Conservation (phyloP, 1,140 invertebrate genomes). For the Drosophila yakuba region DNA sequence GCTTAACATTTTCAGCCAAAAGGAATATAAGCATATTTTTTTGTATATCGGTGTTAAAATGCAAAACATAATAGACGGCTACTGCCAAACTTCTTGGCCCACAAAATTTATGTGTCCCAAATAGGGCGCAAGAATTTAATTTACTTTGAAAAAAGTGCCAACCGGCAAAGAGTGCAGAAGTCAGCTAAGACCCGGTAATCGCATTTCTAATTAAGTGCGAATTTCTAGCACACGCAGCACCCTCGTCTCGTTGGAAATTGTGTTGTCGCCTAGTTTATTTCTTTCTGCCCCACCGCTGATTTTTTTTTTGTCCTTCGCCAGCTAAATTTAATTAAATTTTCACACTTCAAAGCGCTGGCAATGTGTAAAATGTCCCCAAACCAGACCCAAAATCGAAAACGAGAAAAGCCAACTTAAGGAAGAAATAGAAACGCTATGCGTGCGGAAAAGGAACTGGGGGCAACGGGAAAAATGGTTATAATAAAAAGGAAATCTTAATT, state of each 20-base stretch:
- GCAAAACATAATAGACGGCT: neutral
- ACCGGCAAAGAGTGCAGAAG: conserved; percentile 53
- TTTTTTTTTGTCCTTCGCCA: conserved; percentile 57
- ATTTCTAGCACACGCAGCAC: conserved; percentile 51
- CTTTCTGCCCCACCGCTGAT: conserved; percentile 22
- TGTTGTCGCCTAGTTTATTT: conserved; percentile 79
- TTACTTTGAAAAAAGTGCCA: conserved; percentile 68
- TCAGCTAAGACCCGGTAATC: conserved; percentile 73
- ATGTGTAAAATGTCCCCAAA: conserved; percentile 73
- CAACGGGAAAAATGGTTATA: conserved; percentile 49
- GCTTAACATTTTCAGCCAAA: neutral
- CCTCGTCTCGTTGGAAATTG: conserved; percentile 52
- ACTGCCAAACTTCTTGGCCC: conserved; percentile 7
- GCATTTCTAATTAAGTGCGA: conserved; percentile 81
- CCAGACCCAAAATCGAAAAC: conserved; percentile 39
- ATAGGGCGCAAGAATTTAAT: conserved; percentile 59
- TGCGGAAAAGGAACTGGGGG: neutral
- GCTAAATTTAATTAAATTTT: conserved; percentile 83
- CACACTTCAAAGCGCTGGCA: conserved; percentile 78
- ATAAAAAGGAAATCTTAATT: conserved; percentile 79
- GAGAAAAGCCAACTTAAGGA: conserved; percentile 60
- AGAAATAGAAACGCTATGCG: conserved; percentile 32
- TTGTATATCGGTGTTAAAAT: neutral
- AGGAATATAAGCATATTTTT: neutral
- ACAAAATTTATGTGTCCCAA: conserved; percentile 42